Percentiles rank a stretch among this genome's conserved stretches.
These are phyloP conservation scores for Agrotis exclamationis DNA, from an alignment of 2,888 invertebrate genomes.

Conservation along the genomic window DNA sequence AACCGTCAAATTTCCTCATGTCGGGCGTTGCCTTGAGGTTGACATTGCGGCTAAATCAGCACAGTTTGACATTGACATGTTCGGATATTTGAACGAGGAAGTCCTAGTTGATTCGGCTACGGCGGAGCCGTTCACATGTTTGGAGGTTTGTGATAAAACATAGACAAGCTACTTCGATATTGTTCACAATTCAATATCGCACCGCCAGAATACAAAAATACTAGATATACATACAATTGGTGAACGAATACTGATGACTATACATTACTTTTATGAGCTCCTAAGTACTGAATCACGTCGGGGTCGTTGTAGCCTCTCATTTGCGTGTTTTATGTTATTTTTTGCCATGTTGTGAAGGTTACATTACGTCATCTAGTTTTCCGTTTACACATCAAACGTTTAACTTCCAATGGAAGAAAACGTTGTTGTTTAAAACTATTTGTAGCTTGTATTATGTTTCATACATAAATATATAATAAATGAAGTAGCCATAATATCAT, in stretches of 20 bases:
- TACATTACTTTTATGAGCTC: conserved; percentile 67
- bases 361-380: conserved; percentile 75
- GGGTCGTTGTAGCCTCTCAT: conserved; percentile 76
- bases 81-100: conserved; percentile 87
- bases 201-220: conserved; percentile 53
- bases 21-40: conserved; percentile 80
- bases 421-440: conserved; percentile 6
- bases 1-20: conserved; percentile 78
- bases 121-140: conserved; percentile 70
- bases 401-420: conserved; percentile 32
- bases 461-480: conserved; percentile 11
- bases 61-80: conserved; percentile 86
- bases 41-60: conserved; percentile 88
- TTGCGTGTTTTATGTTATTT: conserved; percentile 74
- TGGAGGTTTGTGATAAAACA: conserved; percentile 50
- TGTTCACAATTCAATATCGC: conserved; percentile 39
- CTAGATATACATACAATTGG: conserved; percentile 40
- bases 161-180: conserved; percentile 43
- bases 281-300: conserved; percentile 74
- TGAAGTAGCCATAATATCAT: not conserved
- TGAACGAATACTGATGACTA: conserved; percentile 59
- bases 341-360: conserved; percentile 78
- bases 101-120: conserved; percentile 73
- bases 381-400: conserved; percentile 57
- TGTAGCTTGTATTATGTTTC: not conserved